A percentile compares a stretch with the other conserved stretches of the same genome.
These are phyloP conservation scores for Aplysina aerophoba DNA, from an alignment of 37 sponge, comb jelly and placozoan species.

Conservation along the genomic window DNA sequence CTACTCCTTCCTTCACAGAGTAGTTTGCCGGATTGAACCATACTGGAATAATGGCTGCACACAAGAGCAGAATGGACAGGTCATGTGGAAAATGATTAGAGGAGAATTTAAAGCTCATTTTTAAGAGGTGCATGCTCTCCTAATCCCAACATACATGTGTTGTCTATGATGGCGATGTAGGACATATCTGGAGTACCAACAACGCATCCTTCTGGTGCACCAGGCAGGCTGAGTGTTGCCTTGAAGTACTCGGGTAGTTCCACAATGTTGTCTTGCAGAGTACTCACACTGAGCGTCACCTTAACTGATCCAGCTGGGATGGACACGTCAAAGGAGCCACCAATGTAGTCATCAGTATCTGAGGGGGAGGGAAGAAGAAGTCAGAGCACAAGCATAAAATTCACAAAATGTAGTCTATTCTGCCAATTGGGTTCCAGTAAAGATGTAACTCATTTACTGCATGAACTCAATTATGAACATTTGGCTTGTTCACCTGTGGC, in stretches of 20 bases:
- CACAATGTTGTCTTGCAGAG: not conserved
- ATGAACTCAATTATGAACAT: too few relatives aligned
- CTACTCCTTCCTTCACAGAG: too few relatives aligned
- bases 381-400: too few relatives aligned
- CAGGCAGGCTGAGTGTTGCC: not conserved
- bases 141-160: not conserved
- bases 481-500: not conserved
- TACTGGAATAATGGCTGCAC: too few relatives aligned
- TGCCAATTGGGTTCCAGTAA: not conserved
- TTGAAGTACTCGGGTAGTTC: not conserved
- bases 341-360: not conserved
- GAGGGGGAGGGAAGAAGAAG: not conserved
- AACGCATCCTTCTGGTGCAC: not conserved
- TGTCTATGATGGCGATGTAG: not conserved
- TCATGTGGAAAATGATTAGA: too few relatives aligned
- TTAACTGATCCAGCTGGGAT: not conserved
- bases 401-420: not conserved
- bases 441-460: not conserved
- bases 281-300: not conserved
- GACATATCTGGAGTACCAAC: conserved; percentile 5
- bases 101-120: too few relatives aligned
- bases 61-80: not conserved
- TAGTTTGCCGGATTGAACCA: too few relatives aligned
- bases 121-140: too few relatives aligned
- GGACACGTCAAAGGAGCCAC: not conserved